Base-by-base conservation (phyloP, 2,888 invertebrate species). In the Meteorus cinctellus region DNA sequence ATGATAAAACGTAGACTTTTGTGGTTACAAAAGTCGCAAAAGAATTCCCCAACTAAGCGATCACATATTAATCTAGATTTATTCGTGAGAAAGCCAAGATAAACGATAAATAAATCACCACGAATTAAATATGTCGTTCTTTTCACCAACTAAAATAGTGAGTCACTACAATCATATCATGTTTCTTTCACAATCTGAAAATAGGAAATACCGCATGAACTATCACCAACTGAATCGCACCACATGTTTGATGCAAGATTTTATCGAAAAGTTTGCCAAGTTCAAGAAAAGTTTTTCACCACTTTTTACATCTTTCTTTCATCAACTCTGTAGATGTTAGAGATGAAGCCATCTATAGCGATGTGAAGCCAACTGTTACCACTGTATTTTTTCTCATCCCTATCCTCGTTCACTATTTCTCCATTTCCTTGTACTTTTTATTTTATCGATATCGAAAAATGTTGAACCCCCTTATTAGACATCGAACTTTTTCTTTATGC, bases 301-400 rank as follows among this genome's bases (percentile, higher is more conserved):
- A 62, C 62, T 62, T 62, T 31, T 65, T 19, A 10, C 34, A 34
- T 65, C 41, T 65, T 41, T 41, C 41, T 65, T 41, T 41, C 41
- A 65, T 65, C 19, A n/a, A 34, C 36, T 65, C 65, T 65, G 16
- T 65, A 36, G 41, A 65, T 24, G 24, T 10, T 19, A n/a, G 16
- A 63, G n/a, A 16, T 34, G 65, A 41, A 65, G 16, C 5, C 10
- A 10, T 19, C 36, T 41, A n/a, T n/a, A 65, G 16, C 41, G 1
- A 5, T 16, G 19, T n/a, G 65, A 65, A 65, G 65, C 34, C 59
- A 55, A 29, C 31, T 6, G 45, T 48, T 24, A 14, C 60, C 36
- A 71, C 59, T 45, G 10, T 10, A 62, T 62, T 71, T 62, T 24
- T 6, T 55, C 55, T 8, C n/a, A 19, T 19, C n/a, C 55, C 3